Evolutionary conservation across 2,797 vertebrate genomes (phyloP).

Genomic region (Iguana delicatissima): DNA sequence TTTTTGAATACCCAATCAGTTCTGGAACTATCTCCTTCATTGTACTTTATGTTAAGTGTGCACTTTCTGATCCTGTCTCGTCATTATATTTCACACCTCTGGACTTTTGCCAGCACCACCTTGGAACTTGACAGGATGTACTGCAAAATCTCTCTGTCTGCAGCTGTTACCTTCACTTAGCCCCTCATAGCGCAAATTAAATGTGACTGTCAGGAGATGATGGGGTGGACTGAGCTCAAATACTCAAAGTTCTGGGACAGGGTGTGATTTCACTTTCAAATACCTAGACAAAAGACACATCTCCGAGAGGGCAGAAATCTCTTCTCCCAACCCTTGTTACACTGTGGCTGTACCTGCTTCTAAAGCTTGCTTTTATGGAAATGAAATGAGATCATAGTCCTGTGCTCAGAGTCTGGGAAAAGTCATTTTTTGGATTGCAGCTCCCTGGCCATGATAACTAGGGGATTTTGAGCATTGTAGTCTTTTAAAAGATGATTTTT

Average conservation of each 20-base stretch:
- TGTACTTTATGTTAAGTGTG: constrained; percentile 36
- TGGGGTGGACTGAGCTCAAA: background rate
- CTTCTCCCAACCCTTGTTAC: background rate
- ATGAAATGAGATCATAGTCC: no score
- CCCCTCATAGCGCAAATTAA: constrained; percentile 33
- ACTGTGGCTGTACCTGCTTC: background rate
- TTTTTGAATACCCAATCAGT: background rate
- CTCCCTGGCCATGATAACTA: no score
- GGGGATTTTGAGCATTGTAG: no score
- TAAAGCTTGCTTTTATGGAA: no score
- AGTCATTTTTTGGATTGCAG: no score
- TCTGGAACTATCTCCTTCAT: constrained; percentile 9
- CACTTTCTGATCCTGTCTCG: constrained; percentile 47
- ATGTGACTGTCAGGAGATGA: constrained; percentile 8
- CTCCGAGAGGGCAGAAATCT: background rate
- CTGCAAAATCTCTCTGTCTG: constrained; percentile 8
- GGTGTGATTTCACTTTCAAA: constrained; percentile 6
- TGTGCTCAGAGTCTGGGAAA: no score
- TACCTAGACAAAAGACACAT: background rate
- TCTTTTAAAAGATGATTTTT: no score
- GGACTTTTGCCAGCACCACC: constrained; percentile 45
- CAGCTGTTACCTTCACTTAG: constrained; percentile 38
- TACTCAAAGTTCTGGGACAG: background rate
- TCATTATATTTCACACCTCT: constrained; percentile 26
- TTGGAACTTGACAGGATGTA: constrained; percentile 25